Base-by-base conservation (phyloP, 1,140 invertebrate genomes). In the Goniozus legneri region DNA sequence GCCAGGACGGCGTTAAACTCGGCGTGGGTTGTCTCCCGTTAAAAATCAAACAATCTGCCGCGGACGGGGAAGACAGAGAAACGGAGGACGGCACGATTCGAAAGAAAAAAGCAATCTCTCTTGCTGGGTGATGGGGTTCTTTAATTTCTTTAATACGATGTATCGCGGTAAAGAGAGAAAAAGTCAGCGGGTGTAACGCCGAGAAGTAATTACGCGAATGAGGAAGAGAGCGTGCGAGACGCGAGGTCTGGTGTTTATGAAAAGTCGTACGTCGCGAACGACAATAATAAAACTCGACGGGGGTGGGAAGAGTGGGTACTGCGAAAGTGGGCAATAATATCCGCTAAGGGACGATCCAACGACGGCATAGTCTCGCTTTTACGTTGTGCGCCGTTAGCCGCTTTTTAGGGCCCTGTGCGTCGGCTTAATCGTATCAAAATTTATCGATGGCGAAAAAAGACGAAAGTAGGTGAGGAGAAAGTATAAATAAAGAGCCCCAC, bases 261-360 rank as follows among this genome's bases (percentile, higher is more conserved):
- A 53, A 52, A 52, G 46, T 33, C 41, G 32, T 40, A 35, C 27
- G 37, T 37, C 39, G 32, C 14, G 46, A 52, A 39, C 30, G 54
- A 49, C 50, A 34, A 53, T 48, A 53, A 56, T 56, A 51, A 52
- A 56, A 46, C 16, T n/a, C n/a, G n/a, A n/a, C n/a, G n/a, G n/a
- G n/a, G 44, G 36, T 14, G 30, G n/a, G 27, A 18, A 41, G n/a
- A n/a, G n/a, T n/a, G n/a, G n/a, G n/a, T n/a, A n/a, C n/a, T n/a
- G n/a, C n/a, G n/a, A n/a, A 32, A 45, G 37, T 38, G 33, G 21
- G 21, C 34, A 38, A 54, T 50, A 50, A 50, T 47, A 46, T 50
- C 8, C 20, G 27, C 14, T 19, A 14, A 36, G 35, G 41, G 39
- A 33, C 22, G 6, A 35, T 13, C 19, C 21, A n/a, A n/a, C n/a